phyloP scores from a whole-genome alignment of 2,113 vertebrate species.

The Rhinolophus ferrumequinum region DNA sequence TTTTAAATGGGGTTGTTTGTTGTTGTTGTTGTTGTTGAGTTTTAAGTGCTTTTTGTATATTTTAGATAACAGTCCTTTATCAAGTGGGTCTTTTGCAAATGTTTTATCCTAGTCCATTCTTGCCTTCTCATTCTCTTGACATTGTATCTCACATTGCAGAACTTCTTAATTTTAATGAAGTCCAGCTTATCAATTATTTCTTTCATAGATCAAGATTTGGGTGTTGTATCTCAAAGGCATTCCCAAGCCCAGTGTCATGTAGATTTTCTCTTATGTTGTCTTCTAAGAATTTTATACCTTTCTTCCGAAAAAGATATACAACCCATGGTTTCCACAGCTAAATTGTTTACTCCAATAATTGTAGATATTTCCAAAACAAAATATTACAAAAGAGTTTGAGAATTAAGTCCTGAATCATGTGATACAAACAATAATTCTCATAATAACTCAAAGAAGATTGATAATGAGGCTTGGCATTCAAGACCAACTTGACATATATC shows the following conservation, averaged over 20 bases:
- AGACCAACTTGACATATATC: neutral
- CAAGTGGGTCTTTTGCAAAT: neutral
- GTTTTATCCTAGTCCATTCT: neutral
- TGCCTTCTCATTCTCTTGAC: neutral
- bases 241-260: neutral
- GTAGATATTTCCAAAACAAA: neutral
- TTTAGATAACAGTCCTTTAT: neutral
- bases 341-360: neutral
- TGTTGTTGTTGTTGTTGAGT: neutral
- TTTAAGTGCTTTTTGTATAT: neutral
- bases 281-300: neutral
- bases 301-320: neutral
- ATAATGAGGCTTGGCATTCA: neutral
- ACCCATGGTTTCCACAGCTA: neutral
- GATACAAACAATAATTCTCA: neutral
- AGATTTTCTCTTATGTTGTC: neutral
- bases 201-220: neutral
- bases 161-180: neutral
- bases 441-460: neutral
- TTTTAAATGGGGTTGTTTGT: neutral
- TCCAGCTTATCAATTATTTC: neutral
- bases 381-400: neutral
- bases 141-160: neutral
- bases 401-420: neutral
- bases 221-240: neutral